Evolutionary conservation across 2,797 vertebrate genomes (phyloP).

Genomic region (Sebastes hubbsi): DNA sequence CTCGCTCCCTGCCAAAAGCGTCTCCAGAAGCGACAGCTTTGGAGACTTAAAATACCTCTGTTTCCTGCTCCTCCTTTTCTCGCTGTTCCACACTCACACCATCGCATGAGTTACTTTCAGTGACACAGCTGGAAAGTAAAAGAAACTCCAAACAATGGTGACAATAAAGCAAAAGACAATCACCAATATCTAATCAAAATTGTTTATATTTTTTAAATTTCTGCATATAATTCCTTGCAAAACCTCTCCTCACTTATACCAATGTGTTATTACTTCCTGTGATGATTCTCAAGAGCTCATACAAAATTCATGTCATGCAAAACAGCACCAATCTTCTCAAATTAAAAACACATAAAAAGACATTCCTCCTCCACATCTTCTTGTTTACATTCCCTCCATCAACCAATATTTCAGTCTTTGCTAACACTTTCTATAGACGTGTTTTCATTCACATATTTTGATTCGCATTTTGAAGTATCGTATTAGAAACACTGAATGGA

Average conservation of each 20-base stretch:
- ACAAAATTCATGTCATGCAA: neutral
- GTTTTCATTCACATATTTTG: too few relatives aligned
- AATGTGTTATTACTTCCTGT: neutral
- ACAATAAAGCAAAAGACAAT: neutral
- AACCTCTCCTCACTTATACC: neutral
- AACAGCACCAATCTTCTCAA: neutral
- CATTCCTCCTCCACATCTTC: neutral
- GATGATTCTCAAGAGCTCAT: neutral
- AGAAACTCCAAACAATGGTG: neutral
- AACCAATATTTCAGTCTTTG: neutral
- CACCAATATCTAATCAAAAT: neutral
- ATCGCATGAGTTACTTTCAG: neutral
- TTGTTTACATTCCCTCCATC: slow-evolving; percentile 1
- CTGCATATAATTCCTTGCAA: neutral
- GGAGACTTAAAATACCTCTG: slow-evolving; percentile 27
- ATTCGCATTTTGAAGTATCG: too few relatives aligned
- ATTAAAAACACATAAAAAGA: neutral
- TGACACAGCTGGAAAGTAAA: neutral
- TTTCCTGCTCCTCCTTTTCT: neutral
- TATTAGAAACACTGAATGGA: too few relatives aligned
- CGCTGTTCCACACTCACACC: neutral
- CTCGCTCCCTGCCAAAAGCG: slow-evolving; percentile 30
- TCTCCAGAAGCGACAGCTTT: slow-evolving; percentile 46
- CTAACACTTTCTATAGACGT: neutral
- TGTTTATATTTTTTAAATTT: neutral